phyloP scores from a whole-genome alignment of 2,888 invertebrate genomes.

The Phengaris alcon region DNA sequence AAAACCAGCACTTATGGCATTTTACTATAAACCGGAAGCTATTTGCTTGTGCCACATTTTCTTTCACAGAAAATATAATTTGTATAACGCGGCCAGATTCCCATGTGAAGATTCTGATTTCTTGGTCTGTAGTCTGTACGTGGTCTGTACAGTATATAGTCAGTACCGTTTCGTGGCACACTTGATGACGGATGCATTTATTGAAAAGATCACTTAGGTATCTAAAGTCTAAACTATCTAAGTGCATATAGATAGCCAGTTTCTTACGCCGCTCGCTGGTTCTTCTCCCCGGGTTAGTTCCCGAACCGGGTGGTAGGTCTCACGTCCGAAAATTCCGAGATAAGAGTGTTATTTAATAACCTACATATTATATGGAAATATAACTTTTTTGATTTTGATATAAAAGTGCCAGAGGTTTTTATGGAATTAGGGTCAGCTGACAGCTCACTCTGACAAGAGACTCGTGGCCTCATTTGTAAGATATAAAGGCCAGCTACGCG shows the following conservation, averaged over 20 bases:
- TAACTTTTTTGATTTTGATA: too few species aligned
- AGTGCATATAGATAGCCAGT: neutral
- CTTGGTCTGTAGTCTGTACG: conserved; percentile 32
- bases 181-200: conserved; percentile 40
- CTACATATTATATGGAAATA: too few species aligned
- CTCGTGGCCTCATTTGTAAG: too few species aligned
- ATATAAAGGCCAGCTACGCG: too few species aligned
- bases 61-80: conserved; percentile 6
- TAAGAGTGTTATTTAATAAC: too few species aligned
- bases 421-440: neutral
- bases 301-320: too few species aligned
- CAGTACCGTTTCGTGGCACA: conserved; percentile 57
- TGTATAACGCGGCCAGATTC: conserved; percentile 40
- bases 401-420: neutral
- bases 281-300: too few species aligned
- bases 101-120: conserved; percentile 55
- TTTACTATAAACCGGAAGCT: neutral
- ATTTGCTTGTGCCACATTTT: conserved; percentile 9
- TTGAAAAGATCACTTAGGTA: neutral
- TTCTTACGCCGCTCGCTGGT: too few species aligned
- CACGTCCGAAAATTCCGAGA: too few species aligned
- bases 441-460: too few species aligned
- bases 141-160: conserved; percentile 35
- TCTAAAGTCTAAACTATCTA: neutral
- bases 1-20: neutral